Base-by-base conservation (phyloP, 2,888 invertebrate genomes). In the Ligdia adustata region DNA sequence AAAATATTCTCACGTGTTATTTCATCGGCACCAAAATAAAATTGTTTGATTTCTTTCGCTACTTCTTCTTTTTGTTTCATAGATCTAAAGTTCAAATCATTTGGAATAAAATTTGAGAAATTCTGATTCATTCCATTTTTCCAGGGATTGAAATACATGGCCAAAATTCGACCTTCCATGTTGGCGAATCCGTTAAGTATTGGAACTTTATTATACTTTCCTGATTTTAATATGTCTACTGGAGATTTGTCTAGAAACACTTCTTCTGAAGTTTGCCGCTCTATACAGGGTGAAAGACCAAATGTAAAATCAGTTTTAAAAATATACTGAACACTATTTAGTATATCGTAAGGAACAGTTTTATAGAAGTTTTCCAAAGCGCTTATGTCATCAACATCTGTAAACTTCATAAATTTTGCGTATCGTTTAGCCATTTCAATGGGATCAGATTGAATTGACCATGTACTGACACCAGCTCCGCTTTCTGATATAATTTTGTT, bases 331-430 rank as follows among this genome's bases (percentile, higher is more conserved):
- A 64, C 24, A 3, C 28, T 66, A 7, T n/a, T n/a, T n/a, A n/a
- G n/a, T n/a, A n/a, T n/a, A n/a, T n/a, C 62, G 33, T 64, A 61
- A 2, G 76, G 37, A 1, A 66, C 34, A 2, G 64, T 66, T n/a
- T 57, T 79, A 51, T 76, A 84, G 55, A 80, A 83, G 1, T 69
- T 48, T 67, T 75, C 75, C 13, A 84, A 60, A 0, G 61, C 72
- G 1, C 50, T 39, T 1, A 78, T 33, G 46, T 81, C 64, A 29
- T 77, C 64, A 0, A 65, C 63, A n/a, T 74, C 48, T 1, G 59
- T 57, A 37, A 72, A 72, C 20, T 70, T 66, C 2, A 75, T 35
- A 5, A 50, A 1, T 18, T 57, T 60, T 2, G 81, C 83, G 35
- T 70, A 78, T 18, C 24, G 33, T 53, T 72, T 71, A 4, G 82